phyloP scores from a whole-genome alignment of 2,797 vertebrate species.

The Phrynocephalus guinanensis region DNA sequence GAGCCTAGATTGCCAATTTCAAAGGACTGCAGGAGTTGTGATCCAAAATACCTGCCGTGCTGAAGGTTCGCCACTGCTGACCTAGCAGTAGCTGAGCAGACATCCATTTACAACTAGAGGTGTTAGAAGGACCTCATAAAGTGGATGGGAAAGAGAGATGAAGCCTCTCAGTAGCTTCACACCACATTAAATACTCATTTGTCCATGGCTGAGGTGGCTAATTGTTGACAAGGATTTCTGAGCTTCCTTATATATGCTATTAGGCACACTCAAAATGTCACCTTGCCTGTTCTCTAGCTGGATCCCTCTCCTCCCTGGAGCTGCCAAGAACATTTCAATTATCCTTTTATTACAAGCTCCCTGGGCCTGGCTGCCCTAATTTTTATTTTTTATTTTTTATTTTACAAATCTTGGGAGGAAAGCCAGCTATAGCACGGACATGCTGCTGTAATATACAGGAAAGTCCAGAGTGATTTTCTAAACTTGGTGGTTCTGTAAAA shows the following conservation, averaged over 20 bases:
- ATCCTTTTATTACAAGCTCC: background rate
- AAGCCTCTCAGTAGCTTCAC: no score
- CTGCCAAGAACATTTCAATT: background rate
- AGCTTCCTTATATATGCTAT: background rate
- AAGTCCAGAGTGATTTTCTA: slow-evolving; percentile 42
- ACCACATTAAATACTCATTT: background rate
- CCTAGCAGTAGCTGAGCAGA: background rate
- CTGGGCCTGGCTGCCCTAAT: background rate
- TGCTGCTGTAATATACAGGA: slow-evolving; percentile 26
- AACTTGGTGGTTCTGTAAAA: slow-evolving; percentile 49
- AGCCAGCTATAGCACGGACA: background rate
- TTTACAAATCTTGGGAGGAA: slow-evolving; percentile 55
- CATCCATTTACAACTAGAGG: background rate
- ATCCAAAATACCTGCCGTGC: no score
- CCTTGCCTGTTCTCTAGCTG: background rate
- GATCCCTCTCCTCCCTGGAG: background rate
- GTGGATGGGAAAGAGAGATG: background rate
- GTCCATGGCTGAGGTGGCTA: background rate
- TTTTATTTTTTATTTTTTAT: slow-evolving; percentile 16
- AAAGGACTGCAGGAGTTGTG: no score
- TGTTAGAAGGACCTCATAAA: background rate
- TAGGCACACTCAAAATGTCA: background rate
- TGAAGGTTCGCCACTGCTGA: no score
- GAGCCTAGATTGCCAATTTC: no score
- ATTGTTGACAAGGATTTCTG: background rate